These are phyloP conservation scores for Eriocheir sinensis DNA, from an alignment of 1,140 invertebrate species.

Conservation along the genomic window DNA sequence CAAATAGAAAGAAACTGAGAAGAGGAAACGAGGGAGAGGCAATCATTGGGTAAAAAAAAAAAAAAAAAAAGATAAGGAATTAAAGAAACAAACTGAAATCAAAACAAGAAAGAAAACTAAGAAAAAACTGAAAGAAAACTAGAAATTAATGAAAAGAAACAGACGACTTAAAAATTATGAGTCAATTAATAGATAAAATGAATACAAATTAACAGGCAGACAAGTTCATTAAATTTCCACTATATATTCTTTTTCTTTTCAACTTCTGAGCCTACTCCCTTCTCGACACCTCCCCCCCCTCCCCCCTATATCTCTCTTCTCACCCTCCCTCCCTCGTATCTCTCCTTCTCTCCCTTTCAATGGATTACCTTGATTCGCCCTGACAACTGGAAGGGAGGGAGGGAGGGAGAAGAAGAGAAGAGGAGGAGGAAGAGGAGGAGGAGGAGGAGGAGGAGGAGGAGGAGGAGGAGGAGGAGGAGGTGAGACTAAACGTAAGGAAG, in stretches of 20 bases:
- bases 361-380: constrained; percentile 14
- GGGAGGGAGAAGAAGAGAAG: background rate
- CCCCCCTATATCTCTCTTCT: background rate
- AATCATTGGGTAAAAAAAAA: no score
- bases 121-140: background rate
- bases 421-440: background rate
- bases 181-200: background rate
- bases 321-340: background rate
- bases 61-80: background rate
- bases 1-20: background rate
- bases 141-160: background rate
- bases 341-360: constrained; percentile 3
- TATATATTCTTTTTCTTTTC: background rate
- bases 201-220: background rate
- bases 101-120: background rate
- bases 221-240: background rate
- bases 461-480: background rate
- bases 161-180: background rate
- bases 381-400: background rate
- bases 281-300: background rate
- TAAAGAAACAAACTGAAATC: background rate
- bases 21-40: background rate
- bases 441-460: background rate
- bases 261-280: background rate
- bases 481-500: background rate